phyloP scores from a whole-genome alignment of 2,888 invertebrate genomes.

The Hemaris fuciformis region DNA sequence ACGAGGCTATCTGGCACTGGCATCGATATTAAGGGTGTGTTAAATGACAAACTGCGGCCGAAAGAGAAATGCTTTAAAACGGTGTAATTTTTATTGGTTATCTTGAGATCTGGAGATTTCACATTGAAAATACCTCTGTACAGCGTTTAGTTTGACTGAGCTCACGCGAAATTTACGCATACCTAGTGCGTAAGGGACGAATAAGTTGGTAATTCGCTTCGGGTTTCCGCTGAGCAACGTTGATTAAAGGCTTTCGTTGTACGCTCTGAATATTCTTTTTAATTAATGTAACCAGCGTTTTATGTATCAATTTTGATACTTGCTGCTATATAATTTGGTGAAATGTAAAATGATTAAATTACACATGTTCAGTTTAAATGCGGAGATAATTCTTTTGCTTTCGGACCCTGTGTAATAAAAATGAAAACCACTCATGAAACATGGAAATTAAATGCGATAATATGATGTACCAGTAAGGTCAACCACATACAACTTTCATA shows the following conservation, averaged over 20 bases:
- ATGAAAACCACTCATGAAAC: background rate
- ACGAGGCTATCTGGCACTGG: conserved; percentile 69
- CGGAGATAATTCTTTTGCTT: conserved; percentile 1
- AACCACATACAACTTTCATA: background rate
- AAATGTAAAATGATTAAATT: conserved; percentile 25
- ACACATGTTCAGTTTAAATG: conserved; percentile 8
- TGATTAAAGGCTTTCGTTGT: conserved; percentile 55
- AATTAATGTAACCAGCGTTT: conserved; percentile 46
- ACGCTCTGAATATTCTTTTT: conserved; percentile 52
- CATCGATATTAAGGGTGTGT: conserved; percentile 77
- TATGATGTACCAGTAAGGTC: background rate
- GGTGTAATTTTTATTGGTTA: conserved; percentile 71
- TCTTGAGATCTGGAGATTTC: conserved; percentile 62
- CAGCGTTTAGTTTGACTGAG: conserved; percentile 43
- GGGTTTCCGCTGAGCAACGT: conserved; percentile 36
- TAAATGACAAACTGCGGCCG: conserved; percentile 76
- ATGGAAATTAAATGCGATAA: background rate
- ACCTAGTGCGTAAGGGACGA: background rate
- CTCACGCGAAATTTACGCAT: conserved; percentile 46
- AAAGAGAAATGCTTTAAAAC: conserved; percentile 71
- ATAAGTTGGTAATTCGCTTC: conserved; percentile 39
- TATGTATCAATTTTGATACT: conserved; percentile 46
- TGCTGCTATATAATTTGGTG: conserved; percentile 33
- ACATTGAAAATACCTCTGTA: conserved; percentile 61
- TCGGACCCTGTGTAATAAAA: background rate